phyloP scores from a whole-genome alignment of 92 coral and sea anemone species.

The Hydrozoanthus gracilis region DNA sequence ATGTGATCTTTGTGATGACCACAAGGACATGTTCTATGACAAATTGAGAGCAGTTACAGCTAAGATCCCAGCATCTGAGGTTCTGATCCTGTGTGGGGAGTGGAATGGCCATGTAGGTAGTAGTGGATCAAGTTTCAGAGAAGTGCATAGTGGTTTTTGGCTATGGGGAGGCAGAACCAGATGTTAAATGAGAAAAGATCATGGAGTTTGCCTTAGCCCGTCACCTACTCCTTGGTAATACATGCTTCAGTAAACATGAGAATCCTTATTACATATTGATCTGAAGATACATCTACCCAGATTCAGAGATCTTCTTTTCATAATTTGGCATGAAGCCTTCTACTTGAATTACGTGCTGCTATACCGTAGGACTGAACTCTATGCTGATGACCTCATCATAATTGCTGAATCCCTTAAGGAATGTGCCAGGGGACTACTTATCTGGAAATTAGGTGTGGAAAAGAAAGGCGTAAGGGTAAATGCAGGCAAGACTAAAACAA shows the following conservation, averaged over 20 bases:
- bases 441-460: not conserved
- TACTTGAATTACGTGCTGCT: not conserved
- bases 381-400: not conserved
- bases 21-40: conserved; percentile 48
- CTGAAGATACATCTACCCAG: not conserved
- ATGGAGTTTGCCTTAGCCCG: conserved; percentile 27
- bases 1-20: conserved; percentile 28
- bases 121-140: not conserved
- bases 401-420: conserved; percentile 2
- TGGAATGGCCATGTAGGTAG: conserved; percentile 26
- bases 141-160: not conserved
- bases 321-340: not conserved
- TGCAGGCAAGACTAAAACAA: not conserved
- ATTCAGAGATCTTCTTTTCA: not conserved
- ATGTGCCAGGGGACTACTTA: not conserved
- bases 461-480: conserved; percentile 3
- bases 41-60: not conserved
- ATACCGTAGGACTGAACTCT: not conserved
- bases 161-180: not conserved
- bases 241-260: conserved; percentile 40
- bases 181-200: conserved; percentile 48
- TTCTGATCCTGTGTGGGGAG: conserved; percentile 35
- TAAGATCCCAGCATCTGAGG: conserved; percentile 34
- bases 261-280: conserved; percentile 43
- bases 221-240: conserved; percentile 35